Evolutionary conservation across 2,888 invertebrate genomes (phyloP), one percentile per base, ranked within the genome.

Genomic region (Mamestra brassicae): DNA sequence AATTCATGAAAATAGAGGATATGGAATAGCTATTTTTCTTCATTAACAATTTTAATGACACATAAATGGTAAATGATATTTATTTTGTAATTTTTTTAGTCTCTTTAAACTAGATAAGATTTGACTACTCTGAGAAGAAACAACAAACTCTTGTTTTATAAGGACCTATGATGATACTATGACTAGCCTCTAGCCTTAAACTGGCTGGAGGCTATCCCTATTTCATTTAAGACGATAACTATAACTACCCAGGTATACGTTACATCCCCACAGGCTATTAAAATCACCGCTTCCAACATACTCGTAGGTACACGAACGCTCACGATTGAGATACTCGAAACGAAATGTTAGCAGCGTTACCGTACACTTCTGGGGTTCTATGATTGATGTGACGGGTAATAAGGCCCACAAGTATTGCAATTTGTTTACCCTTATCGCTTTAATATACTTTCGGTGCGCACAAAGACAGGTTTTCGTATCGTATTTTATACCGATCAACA

Each of bases 361-460:
- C 91, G 91, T 91, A 93, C 91, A 93, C 93, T 93, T 91, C 90
- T 90, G 92, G 94, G 94, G 95, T 90, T 91, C 92, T 92, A 95
- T 96, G 96, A 96, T 96, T 94, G 95, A 96, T 96, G 95, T 94
- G 96, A 95, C 95, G 94, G 93, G 94, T 95, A 96, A 95, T 96
- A 96, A 96, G 94, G 92, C 92, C 91, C 93, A 91, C 94, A 95
- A 96, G 95, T 93, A 94, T 94, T 94, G 95, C 96, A 96, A 96
- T 96, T 96, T 96, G 96, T 96, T 96, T 96, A 94, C 95, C 95
- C 95, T 95, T 93, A 95, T 94, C 94, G 94, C 92, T 92, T 93
- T 92, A 93, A 94, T 93, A 93, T 93, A 94, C 92, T 91, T 90
- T 90, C 89, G 87, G 88, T 87, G 87, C 87, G 89, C 89, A 92